Evolutionary conservation across 2,888 invertebrate species (phyloP).

Genomic region (Yponomeuta cagnagella): DNA sequence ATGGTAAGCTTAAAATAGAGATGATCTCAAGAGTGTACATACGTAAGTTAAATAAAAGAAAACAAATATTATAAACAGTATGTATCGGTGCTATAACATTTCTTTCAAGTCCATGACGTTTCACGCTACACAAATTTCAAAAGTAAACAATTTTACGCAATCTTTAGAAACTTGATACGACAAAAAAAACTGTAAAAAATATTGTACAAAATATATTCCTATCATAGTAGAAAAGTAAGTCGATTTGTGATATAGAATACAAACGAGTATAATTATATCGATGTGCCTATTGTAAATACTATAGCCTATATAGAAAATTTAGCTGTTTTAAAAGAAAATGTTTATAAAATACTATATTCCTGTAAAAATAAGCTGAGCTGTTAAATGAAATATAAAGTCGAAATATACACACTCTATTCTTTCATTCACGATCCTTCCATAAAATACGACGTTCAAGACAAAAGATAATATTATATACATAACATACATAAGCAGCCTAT

Average conservation of each 20-base stretch:
- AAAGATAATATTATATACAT: too few species aligned
- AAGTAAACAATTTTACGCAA: neutral
- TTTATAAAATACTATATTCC: conserved; percentile 33
- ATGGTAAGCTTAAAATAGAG: conserved; percentile 40
- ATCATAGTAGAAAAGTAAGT: conserved; percentile 29
- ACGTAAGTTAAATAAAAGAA: conserved; percentile 42
- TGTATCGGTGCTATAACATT: neutral
- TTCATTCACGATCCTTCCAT: neutral
- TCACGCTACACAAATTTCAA: neutral
- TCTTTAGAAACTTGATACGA: too few species aligned
- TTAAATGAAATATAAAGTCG: conserved; percentile 53
- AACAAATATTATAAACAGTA: conserved; percentile 31
- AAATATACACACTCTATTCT: conserved; percentile 23
- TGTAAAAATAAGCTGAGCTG: conserved; percentile 42
- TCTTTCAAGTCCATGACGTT: neutral
- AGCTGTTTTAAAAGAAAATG: conserved; percentile 17
- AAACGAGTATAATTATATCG: conserved; percentile 43
- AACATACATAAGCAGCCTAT: too few species aligned
- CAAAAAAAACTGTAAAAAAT: conserved; percentile 15
- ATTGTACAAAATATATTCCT: conserved; percentile 25
- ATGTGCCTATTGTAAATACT: conserved; percentile 62
- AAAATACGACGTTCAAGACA: too few species aligned
- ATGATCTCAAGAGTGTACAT: conserved; percentile 71
- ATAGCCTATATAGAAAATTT: conserved; percentile 18
- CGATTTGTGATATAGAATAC: conserved; percentile 70